These are phyloP conservation scores for Zygogramma bicolorata DNA, from an alignment of 2,888 invertebrate genomes.

Conservation along the genomic window DNA sequence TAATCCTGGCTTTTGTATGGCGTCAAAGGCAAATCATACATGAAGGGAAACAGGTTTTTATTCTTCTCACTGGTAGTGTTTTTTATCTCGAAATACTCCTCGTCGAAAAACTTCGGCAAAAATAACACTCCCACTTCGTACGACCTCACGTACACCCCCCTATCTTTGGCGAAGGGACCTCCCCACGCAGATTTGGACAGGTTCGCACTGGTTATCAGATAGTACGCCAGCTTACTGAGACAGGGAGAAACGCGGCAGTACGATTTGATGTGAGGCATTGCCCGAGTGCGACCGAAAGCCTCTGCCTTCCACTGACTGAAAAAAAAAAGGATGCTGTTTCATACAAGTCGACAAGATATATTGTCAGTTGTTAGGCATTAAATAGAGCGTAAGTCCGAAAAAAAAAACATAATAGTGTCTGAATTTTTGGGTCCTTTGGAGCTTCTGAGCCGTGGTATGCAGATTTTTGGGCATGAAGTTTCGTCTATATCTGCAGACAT, in stretches of 20 bases:
- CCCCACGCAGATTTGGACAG: slow-evolving; percentile 99
- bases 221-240: slow-evolving; percentile 79
- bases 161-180: slow-evolving; percentile 69
- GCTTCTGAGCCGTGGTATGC: too few relatives aligned
- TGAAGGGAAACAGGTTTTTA: slow-evolving; percentile 72
- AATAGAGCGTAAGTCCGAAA: too few relatives aligned
- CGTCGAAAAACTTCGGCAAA: slow-evolving; percentile 84
- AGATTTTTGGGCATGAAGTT: too few relatives aligned
- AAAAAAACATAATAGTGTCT: too few relatives aligned
- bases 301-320: slow-evolving; percentile 88
- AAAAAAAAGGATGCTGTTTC: slow-evolving; percentile 46
- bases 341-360: too few relatives aligned
- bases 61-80: slow-evolving; percentile 52
- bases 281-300: slow-evolving; percentile 76
- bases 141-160: slow-evolving; percentile 76
- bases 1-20: slow-evolving; percentile 78
- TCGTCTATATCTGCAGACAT: too few relatives aligned
- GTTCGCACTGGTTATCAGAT: slow-evolving; percentile 92
- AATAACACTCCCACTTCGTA: slow-evolving; percentile 94
- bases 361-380: too few relatives aligned
- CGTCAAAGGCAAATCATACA: slow-evolving; percentile 85
- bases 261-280: slow-evolving; percentile 96
- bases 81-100: slow-evolving; percentile 66
- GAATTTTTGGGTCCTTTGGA: too few relatives aligned
- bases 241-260: slow-evolving; percentile 84